phyloP scores from a whole-genome alignment of 2,113 vertebrate species.

The Noturus placidus region DNA sequence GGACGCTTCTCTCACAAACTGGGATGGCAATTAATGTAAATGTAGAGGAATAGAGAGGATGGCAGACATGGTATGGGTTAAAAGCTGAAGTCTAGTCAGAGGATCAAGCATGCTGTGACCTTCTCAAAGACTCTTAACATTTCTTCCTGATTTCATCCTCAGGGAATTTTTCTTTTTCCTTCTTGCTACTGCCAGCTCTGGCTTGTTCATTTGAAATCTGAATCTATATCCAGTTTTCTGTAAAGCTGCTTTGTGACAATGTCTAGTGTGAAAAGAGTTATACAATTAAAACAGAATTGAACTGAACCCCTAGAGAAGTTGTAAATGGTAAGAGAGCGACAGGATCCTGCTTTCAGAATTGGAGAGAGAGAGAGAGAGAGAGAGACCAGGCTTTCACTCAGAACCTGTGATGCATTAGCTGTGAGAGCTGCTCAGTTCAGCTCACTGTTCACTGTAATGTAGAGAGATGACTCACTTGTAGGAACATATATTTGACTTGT shows the following conservation, averaged over 20 bases:
- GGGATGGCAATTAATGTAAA: not conserved
- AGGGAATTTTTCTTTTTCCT: not conserved
- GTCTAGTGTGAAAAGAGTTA: not conserved
- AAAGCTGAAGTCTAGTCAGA: not conserved
- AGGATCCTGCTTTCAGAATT: not conserved
- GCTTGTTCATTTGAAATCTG: too few species aligned
- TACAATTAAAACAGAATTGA: constrained; percentile 2
- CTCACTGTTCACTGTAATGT: constrained; percentile 16
- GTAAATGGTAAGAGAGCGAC: not conserved
- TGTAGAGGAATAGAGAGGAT: not conserved
- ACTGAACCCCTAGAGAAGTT: not conserved
- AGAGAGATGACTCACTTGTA: constrained; percentile 20
- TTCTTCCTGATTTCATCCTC: not conserved
- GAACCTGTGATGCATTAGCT: constrained; percentile 10
- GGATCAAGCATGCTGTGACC: not conserved
- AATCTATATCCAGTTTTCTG: not conserved
- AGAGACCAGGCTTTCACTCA: constrained; percentile 6
- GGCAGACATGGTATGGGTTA: not conserved
- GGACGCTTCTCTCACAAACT: not conserved
- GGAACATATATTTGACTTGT: not conserved
- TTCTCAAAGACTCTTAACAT: not conserved
- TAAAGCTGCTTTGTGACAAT: not conserved
- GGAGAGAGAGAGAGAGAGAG: not conserved
- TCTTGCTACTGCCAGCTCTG: not conserved
- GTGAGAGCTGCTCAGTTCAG: not conserved